phyloP scores from a whole-genome alignment of 2,888 invertebrate species.

The Cacoxenus indagator region DNA sequence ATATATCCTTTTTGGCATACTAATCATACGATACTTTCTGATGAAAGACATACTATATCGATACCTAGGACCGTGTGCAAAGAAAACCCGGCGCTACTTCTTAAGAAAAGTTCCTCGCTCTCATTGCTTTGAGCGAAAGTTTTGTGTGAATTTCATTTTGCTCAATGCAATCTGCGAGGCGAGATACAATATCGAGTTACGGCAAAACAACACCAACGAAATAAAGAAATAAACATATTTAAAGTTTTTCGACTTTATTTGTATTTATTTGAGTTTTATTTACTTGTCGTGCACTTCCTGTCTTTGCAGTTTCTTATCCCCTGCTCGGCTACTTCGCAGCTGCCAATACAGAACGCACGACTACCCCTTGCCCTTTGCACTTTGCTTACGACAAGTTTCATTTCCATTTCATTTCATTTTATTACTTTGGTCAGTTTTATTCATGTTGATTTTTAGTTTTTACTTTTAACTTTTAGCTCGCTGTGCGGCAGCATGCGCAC shows the following conservation, averaged over 20 bases:
- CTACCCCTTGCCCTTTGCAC: conserved; percentile 51
- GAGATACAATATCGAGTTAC: background rate
- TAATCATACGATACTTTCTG: no score
- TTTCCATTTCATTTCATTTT: conserved; percentile 64
- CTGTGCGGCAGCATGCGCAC: background rate
- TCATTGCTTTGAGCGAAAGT: background rate
- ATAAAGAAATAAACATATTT: conserved; percentile 6
- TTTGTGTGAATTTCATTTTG: background rate
- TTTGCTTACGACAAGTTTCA: conserved; percentile 61
- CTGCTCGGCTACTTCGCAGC: background rate
- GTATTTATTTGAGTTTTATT: conserved; percentile 15
- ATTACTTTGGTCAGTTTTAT: conserved; percentile 60
- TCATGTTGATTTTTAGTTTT: conserved; percentile 39
- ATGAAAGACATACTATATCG: no score
- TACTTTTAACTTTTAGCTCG: conserved; percentile 32
- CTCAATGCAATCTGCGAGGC: background rate
- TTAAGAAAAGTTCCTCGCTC: background rate
- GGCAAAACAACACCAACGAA: conserved; percentile 25
- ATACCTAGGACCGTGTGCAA: no score
- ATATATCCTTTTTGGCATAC: no score
- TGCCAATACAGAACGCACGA: background rate
- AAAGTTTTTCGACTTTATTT: conserved; percentile 16
- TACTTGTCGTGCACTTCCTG: conserved; percentile 9
- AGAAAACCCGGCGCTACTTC: background rate
- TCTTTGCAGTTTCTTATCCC: background rate